These are phyloP conservation scores for Drosophila crucigera DNA, from an alignment of 2,888 invertebrate species.

Conservation along the genomic window DNA sequence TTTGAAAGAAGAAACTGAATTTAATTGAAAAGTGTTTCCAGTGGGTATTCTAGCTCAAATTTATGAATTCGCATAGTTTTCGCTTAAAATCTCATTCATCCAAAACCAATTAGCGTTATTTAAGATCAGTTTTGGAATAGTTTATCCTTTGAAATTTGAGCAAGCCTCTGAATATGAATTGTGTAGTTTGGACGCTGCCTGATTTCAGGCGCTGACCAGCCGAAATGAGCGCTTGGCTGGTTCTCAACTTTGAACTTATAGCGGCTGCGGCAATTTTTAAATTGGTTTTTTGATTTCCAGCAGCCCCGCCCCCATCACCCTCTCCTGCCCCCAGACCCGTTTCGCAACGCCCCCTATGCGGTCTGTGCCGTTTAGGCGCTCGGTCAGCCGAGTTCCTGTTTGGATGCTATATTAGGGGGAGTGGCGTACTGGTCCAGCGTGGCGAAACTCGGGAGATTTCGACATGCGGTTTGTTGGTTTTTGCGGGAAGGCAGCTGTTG, in stretches of 20 bases:
- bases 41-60: background rate
- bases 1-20: background rate
- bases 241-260: slow-evolving; percentile 74
- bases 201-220: slow-evolving; percentile 45
- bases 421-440: slow-evolving; percentile 15
- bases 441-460: slow-evolving; percentile 42
- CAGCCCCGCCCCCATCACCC: background rate
- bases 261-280: slow-evolving; percentile 74
- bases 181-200: slow-evolving; percentile 40
- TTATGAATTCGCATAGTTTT: background rate
- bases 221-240: slow-evolving; percentile 57
- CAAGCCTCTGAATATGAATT: slow-evolving; percentile 27
- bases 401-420: slow-evolving; percentile 17
- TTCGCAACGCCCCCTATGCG: slow-evolving; percentile 54
- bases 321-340: background rate
- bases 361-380: slow-evolving; percentile 75
- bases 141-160: slow-evolving; percentile 10
- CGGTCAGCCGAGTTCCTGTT: slow-evolving; percentile 70
- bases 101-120: background rate
- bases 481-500: slow-evolving; percentile 76
- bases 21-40: background rate
- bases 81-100: background rate
- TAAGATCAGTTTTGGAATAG: background rate
- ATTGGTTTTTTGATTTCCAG: slow-evolving; percentile 70
- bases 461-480: slow-evolving; percentile 78